Base-by-base conservation (phyloP, 2,113 vertebrate species). In the Reinhardtius hippoglossoides region DNA sequence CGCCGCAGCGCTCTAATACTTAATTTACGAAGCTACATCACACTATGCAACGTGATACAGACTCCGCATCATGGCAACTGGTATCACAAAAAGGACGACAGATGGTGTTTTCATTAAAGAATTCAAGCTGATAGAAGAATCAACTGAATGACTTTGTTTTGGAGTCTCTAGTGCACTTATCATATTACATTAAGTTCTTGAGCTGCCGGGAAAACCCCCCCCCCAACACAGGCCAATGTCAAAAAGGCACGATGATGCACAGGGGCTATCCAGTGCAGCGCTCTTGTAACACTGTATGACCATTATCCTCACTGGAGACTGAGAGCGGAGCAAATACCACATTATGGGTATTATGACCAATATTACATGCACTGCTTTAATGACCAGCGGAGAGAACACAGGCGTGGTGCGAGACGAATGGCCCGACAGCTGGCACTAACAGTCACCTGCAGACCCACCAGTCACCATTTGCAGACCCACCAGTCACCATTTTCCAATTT, bases 51-150 rank as follows among this genome's bases (percentile, higher is more conserved):
- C 62, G 58, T 76, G 90, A 93, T 86, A 80, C 78, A 57, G 72
- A 54, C 73, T 69, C 56, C 54, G 88, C 88, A 67, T 82, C 91
- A 89, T 91, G 85, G 89, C 82, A 91, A 91, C 89, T 46, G 68
- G 71, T 52, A 12, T 70, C 55, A 67, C n/a, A 72, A 67, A 67
- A 72, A 79, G 74, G 74, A 65, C 74, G 79, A 78, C 93, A 94
- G 92, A 92, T 93, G 93, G 90, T 93, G 92, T 93, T 93, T 94
- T 94, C 89, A 93, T 92, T 82, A 85, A 88, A 90, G 89, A 90
- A 88, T 86, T 90, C 76, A 81, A 73, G 85, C 89, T 76, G 81
- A 90, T 78, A 80, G 80, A 90, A 84, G 74, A 90, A 89, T 87
- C 83, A 91, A 85, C 69, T 12, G 27, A 65, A 70, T 74, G 82